These are phyloP conservation scores for Mythimna lalbum DNA, from an alignment of 2,888 invertebrate genomes.

Conservation along the genomic window DNA sequence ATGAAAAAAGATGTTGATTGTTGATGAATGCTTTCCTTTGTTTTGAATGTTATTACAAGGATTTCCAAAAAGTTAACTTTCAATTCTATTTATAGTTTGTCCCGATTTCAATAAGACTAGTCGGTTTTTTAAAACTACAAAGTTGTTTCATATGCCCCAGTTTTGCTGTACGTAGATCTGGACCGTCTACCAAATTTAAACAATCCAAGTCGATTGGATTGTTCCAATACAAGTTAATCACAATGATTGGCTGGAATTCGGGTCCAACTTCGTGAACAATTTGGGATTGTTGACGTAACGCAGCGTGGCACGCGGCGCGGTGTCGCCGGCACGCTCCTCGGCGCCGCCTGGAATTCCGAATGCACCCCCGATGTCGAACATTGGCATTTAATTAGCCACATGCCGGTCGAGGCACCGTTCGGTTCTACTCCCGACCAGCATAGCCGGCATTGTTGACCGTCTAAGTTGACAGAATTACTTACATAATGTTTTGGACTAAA, in stretches of 20 bases:
- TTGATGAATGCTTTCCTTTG: background rate
- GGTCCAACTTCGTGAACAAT: slow-evolving; percentile 80
- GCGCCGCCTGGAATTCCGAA: slow-evolving; percentile 78
- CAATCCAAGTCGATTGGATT: slow-evolving; percentile 14
- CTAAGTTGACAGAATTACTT: slow-evolving; percentile 82
- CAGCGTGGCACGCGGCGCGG: slow-evolving; percentile 77
- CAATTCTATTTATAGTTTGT: background rate
- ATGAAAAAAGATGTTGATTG: background rate
- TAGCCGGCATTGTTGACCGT: slow-evolving; percentile 82
- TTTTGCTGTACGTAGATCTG: background rate
- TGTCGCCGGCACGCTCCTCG: slow-evolving; percentile 72
- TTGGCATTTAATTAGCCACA: slow-evolving; percentile 90
- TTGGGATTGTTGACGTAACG: slow-evolving; percentile 77
- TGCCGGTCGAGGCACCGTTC: slow-evolving; percentile 79
- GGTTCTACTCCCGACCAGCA: slow-evolving; percentile 77
- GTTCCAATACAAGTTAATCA: slow-evolving; percentile 45
- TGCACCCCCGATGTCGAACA: slow-evolving; percentile 80
- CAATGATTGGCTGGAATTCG: slow-evolving; percentile 51
- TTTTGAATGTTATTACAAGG: background rate
- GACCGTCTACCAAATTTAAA: slow-evolving; percentile 9
- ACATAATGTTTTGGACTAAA: slow-evolving; percentile 72
- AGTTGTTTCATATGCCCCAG: background rate
- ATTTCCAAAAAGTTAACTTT: background rate
- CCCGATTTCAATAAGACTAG: background rate
- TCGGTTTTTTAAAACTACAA: background rate